phyloP scores from a whole-genome alignment of 2,888 invertebrate species.

The Ecliptopera silaceata region DNA sequence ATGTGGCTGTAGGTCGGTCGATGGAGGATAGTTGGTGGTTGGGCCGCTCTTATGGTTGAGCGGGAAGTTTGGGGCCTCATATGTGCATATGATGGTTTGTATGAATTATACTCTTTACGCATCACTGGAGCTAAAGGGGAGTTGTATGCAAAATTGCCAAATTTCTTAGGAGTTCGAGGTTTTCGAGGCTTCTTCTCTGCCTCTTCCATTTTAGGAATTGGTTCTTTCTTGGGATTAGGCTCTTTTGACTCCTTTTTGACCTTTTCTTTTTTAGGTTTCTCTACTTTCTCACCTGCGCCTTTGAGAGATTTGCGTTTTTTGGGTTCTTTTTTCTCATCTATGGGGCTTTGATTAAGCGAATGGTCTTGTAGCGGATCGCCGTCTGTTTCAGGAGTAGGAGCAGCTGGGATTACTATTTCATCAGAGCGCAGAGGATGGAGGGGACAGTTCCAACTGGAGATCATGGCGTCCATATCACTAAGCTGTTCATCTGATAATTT shows the following conservation, averaged over 20 bases:
- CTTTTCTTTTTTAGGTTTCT: slow-evolving; percentile 55
- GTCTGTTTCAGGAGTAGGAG: slow-evolving; percentile 28
- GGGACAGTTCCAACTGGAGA: slow-evolving; percentile 70
- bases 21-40: slow-evolving; percentile 3
- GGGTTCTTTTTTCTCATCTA: slow-evolving; percentile 49
- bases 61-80: slow-evolving; percentile 24
- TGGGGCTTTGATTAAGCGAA: background rate
- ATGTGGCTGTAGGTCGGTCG: slow-evolving; percentile 20
- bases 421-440: slow-evolving; percentile 63
- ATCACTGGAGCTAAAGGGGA: slow-evolving; percentile 63
- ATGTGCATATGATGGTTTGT: slow-evolving; percentile 24
- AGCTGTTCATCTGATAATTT: slow-evolving; percentile 65
- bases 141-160: slow-evolving; percentile 52
- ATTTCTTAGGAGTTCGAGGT: slow-evolving; percentile 61
- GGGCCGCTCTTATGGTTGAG: slow-evolving; percentile 3
- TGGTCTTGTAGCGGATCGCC: slow-evolving; percentile 28
- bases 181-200: slow-evolving; percentile 66
- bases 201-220: slow-evolving; percentile 41
- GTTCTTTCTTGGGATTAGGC: slow-evolving; percentile 44
- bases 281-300: slow-evolving; percentile 43
- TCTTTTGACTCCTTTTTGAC: slow-evolving; percentile 51
- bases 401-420: slow-evolving; percentile 44
- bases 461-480: slow-evolving; percentile 59
- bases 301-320: slow-evolving; percentile 59
- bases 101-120: slow-evolving; percentile 42